These are phyloP conservation scores for Arge pagana DNA, from an alignment of 2,888 invertebrate genomes.

Conservation along the genomic window DNA sequence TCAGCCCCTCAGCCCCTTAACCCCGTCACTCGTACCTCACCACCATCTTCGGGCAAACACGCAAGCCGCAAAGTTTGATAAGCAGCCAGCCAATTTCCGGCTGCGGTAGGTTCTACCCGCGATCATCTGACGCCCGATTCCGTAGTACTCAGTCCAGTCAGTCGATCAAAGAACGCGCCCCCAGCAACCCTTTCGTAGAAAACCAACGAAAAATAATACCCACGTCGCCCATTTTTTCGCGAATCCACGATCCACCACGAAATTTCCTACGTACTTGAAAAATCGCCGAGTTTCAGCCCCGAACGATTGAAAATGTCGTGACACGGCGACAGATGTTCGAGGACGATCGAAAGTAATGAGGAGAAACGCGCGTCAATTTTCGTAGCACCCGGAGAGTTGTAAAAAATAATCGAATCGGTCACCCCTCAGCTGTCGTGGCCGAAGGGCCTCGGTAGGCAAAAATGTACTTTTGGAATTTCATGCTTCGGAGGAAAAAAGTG, in stretches of 20 bases:
- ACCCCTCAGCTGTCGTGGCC: too few relatives aligned
- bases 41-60: constrained; percentile 46
- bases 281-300: too few relatives aligned
- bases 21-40: constrained; percentile 14
- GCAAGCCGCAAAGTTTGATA: constrained; percentile 59
- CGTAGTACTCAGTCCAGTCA: constrained; percentile 36
- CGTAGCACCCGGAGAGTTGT: background rate
- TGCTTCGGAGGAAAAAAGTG: background rate
- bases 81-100: constrained; percentile 58
- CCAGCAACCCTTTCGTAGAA: too few relatives aligned
- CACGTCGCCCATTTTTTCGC: too few relatives aligned
- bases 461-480: too few relatives aligned
- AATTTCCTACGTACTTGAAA: too few relatives aligned
- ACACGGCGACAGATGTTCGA: constrained; percentile 15
- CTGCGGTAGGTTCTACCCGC: too few relatives aligned
- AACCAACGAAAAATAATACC: too few relatives aligned
- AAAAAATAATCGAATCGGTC: constrained; percentile 8
- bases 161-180: constrained; percentile 11
- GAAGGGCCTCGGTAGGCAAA: too few relatives aligned
- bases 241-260: too few relatives aligned
- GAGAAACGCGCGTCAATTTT: background rate
- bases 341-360: background rate
- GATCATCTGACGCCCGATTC: constrained; percentile 41
- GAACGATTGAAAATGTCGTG: too few relatives aligned
- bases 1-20: constrained; percentile 27